A percentile compares a stretch with the other conserved stretches of the same genome.
These are phyloP conservation scores for Intellagama lesueurii DNA, from an alignment of 2,797 vertebrate genomes.

Conservation along the genomic window DNA sequence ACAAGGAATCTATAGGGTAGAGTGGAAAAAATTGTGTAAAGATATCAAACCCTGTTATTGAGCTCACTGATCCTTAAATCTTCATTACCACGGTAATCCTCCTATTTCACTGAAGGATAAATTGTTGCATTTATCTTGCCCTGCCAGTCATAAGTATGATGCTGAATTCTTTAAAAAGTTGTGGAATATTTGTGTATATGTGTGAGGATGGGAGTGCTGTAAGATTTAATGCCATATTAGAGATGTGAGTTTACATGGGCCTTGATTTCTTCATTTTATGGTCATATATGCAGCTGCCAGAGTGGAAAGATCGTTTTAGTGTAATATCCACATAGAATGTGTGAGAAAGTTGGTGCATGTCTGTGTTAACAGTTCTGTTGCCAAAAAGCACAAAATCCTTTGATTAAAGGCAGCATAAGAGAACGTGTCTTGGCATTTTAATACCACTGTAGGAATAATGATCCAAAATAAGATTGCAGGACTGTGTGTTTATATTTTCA, in stretches of 20 bases:
- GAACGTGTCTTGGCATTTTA: not conserved
- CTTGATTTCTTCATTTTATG: slow-evolving; percentile 18
- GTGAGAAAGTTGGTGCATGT: not conserved
- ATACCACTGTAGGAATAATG: not conserved
- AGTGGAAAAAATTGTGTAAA: not conserved
- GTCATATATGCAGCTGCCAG: not conserved
- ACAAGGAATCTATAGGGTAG: not conserved
- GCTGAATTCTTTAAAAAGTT: slow-evolving; percentile 2
- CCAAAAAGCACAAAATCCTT: not conserved
- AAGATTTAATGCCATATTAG: slow-evolving; percentile 18
- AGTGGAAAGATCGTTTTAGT: slow-evolving; percentile 8
- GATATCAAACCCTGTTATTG: not conserved
- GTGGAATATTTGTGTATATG: not conserved
- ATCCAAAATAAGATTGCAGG: not conserved
- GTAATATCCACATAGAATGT: not conserved
- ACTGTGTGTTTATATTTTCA: not conserved
- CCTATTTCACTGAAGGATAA: not conserved
- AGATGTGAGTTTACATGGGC: not conserved
- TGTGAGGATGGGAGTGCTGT: not conserved
- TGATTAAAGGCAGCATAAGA: not conserved
- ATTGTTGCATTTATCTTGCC: slow-evolving; percentile 22
- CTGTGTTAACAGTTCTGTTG: not conserved
- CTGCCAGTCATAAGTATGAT: not conserved
- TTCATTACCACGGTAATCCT: slow-evolving; percentile 8
- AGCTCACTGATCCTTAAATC: slow-evolving; percentile 23